Conservation (phyloP, 2,113 vertebrate genomes). For the Rana temporaria region DNA sequence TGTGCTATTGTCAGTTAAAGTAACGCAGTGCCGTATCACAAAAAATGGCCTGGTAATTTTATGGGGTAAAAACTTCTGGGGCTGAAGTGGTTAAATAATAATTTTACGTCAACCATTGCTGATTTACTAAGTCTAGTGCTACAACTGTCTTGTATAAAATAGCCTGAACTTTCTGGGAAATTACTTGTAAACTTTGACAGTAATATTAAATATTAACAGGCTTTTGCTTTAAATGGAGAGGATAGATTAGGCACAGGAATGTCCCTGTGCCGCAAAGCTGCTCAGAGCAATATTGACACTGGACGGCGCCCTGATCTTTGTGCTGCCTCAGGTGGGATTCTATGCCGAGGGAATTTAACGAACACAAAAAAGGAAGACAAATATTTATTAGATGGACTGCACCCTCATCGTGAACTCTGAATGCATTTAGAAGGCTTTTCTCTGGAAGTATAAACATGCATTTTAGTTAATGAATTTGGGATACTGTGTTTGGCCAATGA, state of each 20-base stretch:
- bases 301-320: conserved; percentile 13
- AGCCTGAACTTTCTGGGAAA: conserved; percentile 3
- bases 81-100: too few species aligned
- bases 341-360: background rate
- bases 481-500: too few species aligned
- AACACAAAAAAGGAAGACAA: conserved; percentile 7
- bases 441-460: too few species aligned
- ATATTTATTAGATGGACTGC: background rate
- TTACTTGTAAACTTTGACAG: background rate
- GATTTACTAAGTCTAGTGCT: too few species aligned
- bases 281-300: conserved; percentile 42
- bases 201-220: conserved; percentile 42
- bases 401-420: background rate
- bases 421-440: too few species aligned
- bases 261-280: background rate
- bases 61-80: too few species aligned
- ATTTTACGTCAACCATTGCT: too few species aligned
- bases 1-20: too few species aligned
- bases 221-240: background rate
- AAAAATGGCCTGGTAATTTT: too few species aligned
- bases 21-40: too few species aligned
- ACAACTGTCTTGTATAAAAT: background rate
- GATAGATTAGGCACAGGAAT: background rate
- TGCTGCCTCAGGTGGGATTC: conserved; percentile 12
- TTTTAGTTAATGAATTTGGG: too few species aligned